Evolutionary conservation across 2,888 invertebrate genomes (phyloP), one percentile per base, ranked within the genome.

Genomic region (Pterostichus madidus): DNA sequence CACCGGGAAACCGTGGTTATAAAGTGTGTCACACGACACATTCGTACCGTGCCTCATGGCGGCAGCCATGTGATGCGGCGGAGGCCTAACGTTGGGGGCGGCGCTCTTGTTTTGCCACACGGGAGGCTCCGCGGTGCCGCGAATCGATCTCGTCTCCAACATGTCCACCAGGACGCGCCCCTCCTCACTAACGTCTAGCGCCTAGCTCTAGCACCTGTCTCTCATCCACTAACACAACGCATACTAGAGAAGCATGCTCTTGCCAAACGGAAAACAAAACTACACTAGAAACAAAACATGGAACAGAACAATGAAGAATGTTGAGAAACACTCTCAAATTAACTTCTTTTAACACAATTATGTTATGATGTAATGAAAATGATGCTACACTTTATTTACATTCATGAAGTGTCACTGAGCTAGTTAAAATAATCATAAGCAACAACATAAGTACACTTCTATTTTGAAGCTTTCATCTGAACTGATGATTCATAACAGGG

Each of bases 111-210:
- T 91, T 92, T 91, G 92, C 93, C 93, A 93, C 92, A 92, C 92
- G 91, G 91, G 88, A 85, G 87, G 88, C 87, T 94, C 94, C 88
- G 92, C 92, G 91, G 94, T 94, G 92, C 93, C 93, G 91, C 94
- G 94, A 91, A 93, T 92, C 89, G 94, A 94, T 92, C 94, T 93
- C 92, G 93, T 93, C 91, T 93, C 93, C 93, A 93, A 93, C 93
- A 93, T 93, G 93, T 92, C 93, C 39, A 39, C 39, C 39, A 39
- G 39, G 39, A 39, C 39, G 39, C 39, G 7, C 24, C 24, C 24
- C 24, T 24, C 24, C 24, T 24, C 24, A 24, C 24, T 24, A 24
- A 24, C 24, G 24, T 24, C 24, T 24, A 24, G 24, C 24, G 24
- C 92, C 91, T 88, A 80, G 24, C 75, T 31, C 68, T 78, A 80